Evolutionary conservation across 2,888 invertebrate species (phyloP).

Genomic region (Aphodius granarius): DNA sequence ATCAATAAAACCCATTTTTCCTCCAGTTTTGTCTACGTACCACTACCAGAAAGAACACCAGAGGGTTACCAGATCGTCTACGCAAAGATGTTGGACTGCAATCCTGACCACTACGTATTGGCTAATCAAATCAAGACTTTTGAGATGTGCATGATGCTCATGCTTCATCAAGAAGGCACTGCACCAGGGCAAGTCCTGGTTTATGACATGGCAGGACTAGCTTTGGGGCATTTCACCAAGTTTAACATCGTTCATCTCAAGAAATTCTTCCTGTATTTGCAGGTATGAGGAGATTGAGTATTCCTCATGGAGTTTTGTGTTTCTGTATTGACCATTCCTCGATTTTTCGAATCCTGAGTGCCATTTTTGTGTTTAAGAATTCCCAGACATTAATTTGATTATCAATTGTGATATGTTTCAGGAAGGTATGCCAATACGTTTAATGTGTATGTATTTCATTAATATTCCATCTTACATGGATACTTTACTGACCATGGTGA

Average conservation of each 20-base stretch:
- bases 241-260: constrained; percentile 65
- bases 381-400: not conserved
- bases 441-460: constrained; percentile 70
- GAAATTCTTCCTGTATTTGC: constrained; percentile 67
- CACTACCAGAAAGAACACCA: constrained; percentile 56
- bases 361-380: too few species aligned
- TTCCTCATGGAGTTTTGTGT: too few species aligned
- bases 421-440: constrained; percentile 64
- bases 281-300: constrained; percentile 64
- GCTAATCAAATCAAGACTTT: constrained; percentile 54
- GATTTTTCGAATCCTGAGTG: too few species aligned
- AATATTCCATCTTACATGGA: constrained; percentile 73
- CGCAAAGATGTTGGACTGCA: constrained; percentile 56
- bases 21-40: constrained; percentile 36
- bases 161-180: constrained; percentile 57
- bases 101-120: constrained; percentile 60
- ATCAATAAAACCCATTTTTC: not conserved
- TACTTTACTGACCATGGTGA: constrained; percentile 66
- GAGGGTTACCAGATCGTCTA: constrained; percentile 62
- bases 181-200: constrained; percentile 60
- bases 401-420: constrained; percentile 39
- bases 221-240: constrained; percentile 63
- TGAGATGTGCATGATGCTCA: constrained; percentile 61
- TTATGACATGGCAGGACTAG: constrained; percentile 63
- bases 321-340: constrained; percentile 68